Conservation (phyloP, 2,113 vertebrate species). For the Sterna hirundo region DNA sequence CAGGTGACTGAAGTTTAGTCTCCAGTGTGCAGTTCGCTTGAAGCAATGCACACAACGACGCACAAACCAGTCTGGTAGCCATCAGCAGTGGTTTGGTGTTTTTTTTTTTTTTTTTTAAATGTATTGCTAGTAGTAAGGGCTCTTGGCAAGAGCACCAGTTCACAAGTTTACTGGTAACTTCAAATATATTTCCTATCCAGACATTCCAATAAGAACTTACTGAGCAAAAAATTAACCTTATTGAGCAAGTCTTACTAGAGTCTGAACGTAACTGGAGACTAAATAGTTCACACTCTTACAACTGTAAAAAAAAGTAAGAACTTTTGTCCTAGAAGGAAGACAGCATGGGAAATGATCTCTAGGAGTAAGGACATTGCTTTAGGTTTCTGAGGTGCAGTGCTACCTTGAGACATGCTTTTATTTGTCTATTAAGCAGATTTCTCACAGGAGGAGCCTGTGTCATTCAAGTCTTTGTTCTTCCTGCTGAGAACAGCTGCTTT, state of each 20-base stretch:
- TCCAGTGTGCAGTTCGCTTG: background rate
- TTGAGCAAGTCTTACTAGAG: rapidly evolving
- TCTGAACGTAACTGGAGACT: background rate
- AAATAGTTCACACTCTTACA: background rate
- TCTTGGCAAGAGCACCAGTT: background rate
- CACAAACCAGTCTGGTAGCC: background rate
- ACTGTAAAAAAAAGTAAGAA: background rate
- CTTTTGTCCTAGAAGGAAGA: background rate
- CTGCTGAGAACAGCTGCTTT: background rate
- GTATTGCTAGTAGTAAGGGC: background rate
- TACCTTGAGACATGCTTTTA: background rate
- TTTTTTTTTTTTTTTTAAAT: background rate
- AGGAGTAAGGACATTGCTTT: background rate
- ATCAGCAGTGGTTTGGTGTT: background rate
- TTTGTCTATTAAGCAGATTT: background rate
- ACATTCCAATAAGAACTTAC: background rate
- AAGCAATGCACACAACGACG: background rate
- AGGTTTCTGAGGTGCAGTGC: background rate
- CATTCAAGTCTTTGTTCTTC: background rate
- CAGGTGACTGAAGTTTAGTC: background rate
- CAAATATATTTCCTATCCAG: background rate
- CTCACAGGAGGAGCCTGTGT: background rate
- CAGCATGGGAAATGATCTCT: background rate
- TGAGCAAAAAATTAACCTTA: background rate
- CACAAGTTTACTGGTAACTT: background rate